These are phyloP conservation scores for Girardia tigrina DNA, from an alignment of 2,888 invertebrate genomes.

Conservation along the genomic window DNA sequence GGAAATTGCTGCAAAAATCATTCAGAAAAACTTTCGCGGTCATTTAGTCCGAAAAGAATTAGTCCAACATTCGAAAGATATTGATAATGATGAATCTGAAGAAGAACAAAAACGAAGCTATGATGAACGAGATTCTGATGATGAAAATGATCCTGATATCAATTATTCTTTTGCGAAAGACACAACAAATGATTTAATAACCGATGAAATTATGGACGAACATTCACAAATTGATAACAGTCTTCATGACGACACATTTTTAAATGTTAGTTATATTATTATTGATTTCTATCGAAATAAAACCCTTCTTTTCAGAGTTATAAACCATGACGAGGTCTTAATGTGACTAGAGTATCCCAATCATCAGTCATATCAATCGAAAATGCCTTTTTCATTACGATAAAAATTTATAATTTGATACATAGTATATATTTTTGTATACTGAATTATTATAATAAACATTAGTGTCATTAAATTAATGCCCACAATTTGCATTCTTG, in stretches of 20 bases:
- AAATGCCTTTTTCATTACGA: slow-evolving; percentile 8
- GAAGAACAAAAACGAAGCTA: neutral
- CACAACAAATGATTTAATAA: neutral
- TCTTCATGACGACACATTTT: neutral
- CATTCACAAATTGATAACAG: neutral
- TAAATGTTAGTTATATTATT: neutral
- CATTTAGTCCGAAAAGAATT: slow-evolving; percentile 13
- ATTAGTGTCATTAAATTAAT: neutral
- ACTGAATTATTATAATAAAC: neutral
- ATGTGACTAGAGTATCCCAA: neutral
- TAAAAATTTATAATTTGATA: neutral
- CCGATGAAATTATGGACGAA: neutral
- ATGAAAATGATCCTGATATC: neutral
- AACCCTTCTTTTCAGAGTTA: neutral
- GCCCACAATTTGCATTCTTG: neutral
- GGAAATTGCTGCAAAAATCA: neutral
- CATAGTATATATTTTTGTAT: neutral
- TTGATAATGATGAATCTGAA: neutral
- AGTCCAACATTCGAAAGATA: neutral
- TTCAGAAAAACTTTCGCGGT: neutral
- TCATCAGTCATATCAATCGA: slow-evolving; percentile 10
- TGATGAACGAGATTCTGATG: neutral
- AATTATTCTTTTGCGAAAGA: neutral
- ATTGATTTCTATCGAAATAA: neutral
- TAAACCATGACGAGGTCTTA: neutral